phyloP scores from a whole-genome alignment of 2,888 invertebrate genomes.

The Lithophane ornitopus region DNA sequence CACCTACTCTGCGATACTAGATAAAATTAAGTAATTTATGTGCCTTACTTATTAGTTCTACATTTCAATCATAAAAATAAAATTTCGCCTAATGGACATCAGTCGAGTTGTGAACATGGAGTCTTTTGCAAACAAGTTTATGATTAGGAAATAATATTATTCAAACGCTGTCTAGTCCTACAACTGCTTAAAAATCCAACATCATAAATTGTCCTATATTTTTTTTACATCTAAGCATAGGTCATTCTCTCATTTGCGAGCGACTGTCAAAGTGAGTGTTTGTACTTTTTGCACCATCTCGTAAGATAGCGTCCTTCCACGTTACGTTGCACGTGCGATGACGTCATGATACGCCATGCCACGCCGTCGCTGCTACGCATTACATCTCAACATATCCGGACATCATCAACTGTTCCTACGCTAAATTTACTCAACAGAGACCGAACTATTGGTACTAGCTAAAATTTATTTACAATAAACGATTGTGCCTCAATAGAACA shows the following conservation, averaged over 20 bases:
- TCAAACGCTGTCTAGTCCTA: constrained; percentile 71
- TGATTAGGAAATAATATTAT: constrained; percentile 58
- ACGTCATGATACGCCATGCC: constrained; percentile 35
- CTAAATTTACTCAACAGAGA: constrained; percentile 81
- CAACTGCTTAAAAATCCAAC: constrained; percentile 77
- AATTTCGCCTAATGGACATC: constrained; percentile 70
- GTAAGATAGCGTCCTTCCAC: constrained; percentile 52
- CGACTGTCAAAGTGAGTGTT: constrained; percentile 75
- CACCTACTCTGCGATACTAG: constrained; percentile 60
- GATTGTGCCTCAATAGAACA: constrained; percentile 88
- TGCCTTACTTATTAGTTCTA: constrained; percentile 69
- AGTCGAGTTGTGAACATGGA: constrained; percentile 72
- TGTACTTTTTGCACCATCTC: constrained; percentile 75
- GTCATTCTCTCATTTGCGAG: constrained; percentile 79
- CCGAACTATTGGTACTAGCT: constrained; percentile 84
- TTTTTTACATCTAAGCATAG: constrained; percentile 75
- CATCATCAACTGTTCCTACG: constrained; percentile 72
- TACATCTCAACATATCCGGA: constrained; percentile 59
- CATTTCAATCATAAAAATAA: constrained; percentile 62
- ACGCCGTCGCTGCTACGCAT: constrained; percentile 43
- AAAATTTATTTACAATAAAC: constrained; percentile 88
- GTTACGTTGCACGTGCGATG: constrained; percentile 48
- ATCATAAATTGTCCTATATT: constrained; percentile 80
- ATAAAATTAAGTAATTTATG: constrained; percentile 76
- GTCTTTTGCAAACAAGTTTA: constrained; percentile 65